Evolutionary conservation across 2,113 vertebrate species (phyloP), one percentile per base, ranked within the genome.

Genomic region (Hypomesus transpacificus): DNA sequence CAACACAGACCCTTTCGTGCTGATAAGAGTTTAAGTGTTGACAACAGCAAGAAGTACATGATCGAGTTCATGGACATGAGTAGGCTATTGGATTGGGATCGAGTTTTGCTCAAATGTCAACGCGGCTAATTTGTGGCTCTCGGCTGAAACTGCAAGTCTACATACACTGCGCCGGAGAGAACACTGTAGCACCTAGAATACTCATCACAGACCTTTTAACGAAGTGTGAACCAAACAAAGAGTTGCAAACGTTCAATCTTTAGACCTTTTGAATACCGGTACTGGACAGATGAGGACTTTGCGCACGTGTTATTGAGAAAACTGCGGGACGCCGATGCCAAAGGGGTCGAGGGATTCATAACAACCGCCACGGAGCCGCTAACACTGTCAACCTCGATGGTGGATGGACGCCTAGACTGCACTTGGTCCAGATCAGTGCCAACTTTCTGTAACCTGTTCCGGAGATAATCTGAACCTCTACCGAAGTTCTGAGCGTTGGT

Each of bases 61-160:
- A 1, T 51, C 17, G 5, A 3, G 11, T 50, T 31, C 17, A 8
- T 69, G 17, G 22, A 34, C 28, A 58, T 20, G 68, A 26, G 53
- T 59, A 34, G 51, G 1, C 22, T 13, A 0, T 14, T 66, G 22
- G 53, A 73, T 70, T 24, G 1, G 59, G 70, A 80, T 53, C 14
- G 17, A 68, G 18, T 52, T 60, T 58, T n/a, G 3, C 71, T 74
- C 68, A 28, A 66, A 74, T 56, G 69, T 66, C 61, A 39, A 53
- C 56, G 57, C n/a, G 13, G 66, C 57, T 70, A 39, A 6, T 79
- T 67, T 66, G 66, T 63, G 70, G 61, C 28, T 17, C 8, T 28
- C 26, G 61, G 28, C 69, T 28, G 69, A 59, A 18, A 61, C 60
- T 8, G 70, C 18, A 59, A 50, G 56, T 58, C 68, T 39, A 16